Evolutionary conservation across 2,888 invertebrate species (phyloP).

Genomic region (Rugalucina vietnamica): DNA sequence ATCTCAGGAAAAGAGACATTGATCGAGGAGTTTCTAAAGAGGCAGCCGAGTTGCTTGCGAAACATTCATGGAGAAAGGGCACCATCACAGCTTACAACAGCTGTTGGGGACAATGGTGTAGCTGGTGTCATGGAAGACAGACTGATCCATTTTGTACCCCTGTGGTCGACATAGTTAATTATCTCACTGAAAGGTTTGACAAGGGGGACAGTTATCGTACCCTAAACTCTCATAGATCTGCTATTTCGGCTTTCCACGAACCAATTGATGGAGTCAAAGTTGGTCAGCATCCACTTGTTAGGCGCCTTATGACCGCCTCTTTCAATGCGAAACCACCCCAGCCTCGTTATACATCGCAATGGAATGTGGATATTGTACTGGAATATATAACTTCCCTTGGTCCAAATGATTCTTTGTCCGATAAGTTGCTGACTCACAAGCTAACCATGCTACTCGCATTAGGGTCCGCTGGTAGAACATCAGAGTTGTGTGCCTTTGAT

Average conservation of each 20-base stretch:
- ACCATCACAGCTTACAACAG: conserved; percentile 4
- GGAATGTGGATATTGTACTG: neutral
- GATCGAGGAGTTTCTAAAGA: conserved; percentile 6
- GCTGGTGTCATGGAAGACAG: conserved; percentile 17
- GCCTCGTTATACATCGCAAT: neutral
- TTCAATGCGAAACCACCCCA: neutral
- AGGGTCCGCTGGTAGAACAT: neutral
- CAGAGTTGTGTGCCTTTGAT: neutral
- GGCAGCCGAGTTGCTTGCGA: conserved; percentile 4
- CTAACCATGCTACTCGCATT: neutral
- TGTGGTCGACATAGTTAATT: neutral
- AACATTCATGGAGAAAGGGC: conserved; percentile 10
- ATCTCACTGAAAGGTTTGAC: neutral
- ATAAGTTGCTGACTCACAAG: neutral
- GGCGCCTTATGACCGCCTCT: neutral
- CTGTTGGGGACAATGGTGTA: conserved; percentile 14
- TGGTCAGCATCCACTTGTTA: conserved; percentile 10
- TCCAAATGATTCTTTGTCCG: neutral
- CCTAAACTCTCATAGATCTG: neutral
- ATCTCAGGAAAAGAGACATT: conserved; percentile 11
- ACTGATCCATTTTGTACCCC: neutral
- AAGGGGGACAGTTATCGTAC: conserved; percentile 10
- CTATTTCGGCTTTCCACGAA: conserved; percentile 1
- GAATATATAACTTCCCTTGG: neutral
- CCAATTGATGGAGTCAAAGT: neutral